These are phyloP conservation scores for Oceanodroma tethys DNA, from an alignment of 2,113 vertebrate genomes.

Conservation along the genomic window DNA sequence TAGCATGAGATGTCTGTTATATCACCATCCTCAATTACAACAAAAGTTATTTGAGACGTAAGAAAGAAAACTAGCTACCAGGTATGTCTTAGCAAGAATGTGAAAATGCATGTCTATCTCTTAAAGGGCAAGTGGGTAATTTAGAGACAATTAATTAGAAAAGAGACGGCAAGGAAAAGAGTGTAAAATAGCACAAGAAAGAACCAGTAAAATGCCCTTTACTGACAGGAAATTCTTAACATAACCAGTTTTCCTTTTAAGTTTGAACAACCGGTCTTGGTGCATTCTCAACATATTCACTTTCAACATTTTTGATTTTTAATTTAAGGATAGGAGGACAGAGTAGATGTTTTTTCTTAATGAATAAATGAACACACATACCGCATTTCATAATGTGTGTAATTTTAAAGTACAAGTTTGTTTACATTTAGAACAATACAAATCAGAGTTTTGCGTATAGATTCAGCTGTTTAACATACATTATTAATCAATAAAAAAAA, in stretches of 20 bases:
- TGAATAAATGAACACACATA: not conserved
- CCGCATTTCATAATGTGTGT: not conserved
- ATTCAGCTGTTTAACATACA: not conserved
- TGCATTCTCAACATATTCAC: not conserved
- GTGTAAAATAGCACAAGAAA: not conserved
- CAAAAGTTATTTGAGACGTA: not conserved
- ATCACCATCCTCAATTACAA: not conserved
- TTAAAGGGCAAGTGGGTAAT: not conserved
- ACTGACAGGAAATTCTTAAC: not conserved
- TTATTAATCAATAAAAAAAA: not conserved
- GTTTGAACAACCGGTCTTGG: not conserved
- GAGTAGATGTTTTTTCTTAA: not conserved
- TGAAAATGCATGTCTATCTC: not conserved
- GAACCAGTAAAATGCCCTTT: not conserved
- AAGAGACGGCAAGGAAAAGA: not conserved
- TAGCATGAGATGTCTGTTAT: not conserved
- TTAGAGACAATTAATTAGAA: not conserved
- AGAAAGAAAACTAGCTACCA: not conserved
- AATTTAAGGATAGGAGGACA: not conserved
- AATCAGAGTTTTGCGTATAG: not conserved
- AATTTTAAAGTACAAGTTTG: not conserved
- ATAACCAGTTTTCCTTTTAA: not conserved
- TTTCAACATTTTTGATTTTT: not conserved
- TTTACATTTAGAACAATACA: not conserved
- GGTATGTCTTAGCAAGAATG: not conserved